These are phyloP conservation scores for Oncorhynchus gorbuscha DNA, from an alignment of 2,113 vertebrate species.

Conservation along the genomic window DNA sequence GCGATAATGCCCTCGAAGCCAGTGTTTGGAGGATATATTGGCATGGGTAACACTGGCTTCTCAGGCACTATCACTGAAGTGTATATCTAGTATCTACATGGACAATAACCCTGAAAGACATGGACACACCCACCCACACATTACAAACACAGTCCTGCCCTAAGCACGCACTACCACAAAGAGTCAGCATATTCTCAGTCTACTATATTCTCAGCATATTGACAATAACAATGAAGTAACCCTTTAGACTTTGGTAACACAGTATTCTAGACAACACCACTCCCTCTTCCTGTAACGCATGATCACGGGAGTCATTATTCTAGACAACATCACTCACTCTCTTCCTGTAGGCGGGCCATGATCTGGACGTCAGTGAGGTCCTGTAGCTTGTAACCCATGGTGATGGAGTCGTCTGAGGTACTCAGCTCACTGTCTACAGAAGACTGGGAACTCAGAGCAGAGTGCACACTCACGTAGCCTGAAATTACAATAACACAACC, in stretches of 20 bases:
- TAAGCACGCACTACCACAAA: no score
- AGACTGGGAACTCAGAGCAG: constrained; percentile 89
- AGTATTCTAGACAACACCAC: not conserved
- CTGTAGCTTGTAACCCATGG: constrained; percentile 92
- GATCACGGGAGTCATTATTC: no score
- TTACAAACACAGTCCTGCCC: no score
- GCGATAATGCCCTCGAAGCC: no score
- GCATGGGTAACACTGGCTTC: no score
- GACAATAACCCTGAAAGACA: no score
- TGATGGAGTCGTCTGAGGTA: constrained; percentile 91
- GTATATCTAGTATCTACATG: no score
- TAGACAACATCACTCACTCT: constrained; percentile 74
- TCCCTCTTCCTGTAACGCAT: no score
- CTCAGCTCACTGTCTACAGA: constrained; percentile 91
- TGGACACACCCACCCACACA: no score
- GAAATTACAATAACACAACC: constrained; percentile 27
- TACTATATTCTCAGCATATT: not conserved
- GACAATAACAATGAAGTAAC: not conserved
- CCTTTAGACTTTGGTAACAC: not conserved
- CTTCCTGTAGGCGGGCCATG: constrained; percentile 90
- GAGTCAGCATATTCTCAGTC: not conserved
- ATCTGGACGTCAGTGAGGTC: constrained; percentile 93
- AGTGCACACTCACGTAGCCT: constrained; percentile 79
- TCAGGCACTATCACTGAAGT: no score
- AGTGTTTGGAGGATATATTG: no score